Percentiles rank a stretch among this genome's conserved stretches.
phyloP scores from a whole-genome alignment of 2,888 invertebrate genomes.

The Lymantria monacha region DNA sequence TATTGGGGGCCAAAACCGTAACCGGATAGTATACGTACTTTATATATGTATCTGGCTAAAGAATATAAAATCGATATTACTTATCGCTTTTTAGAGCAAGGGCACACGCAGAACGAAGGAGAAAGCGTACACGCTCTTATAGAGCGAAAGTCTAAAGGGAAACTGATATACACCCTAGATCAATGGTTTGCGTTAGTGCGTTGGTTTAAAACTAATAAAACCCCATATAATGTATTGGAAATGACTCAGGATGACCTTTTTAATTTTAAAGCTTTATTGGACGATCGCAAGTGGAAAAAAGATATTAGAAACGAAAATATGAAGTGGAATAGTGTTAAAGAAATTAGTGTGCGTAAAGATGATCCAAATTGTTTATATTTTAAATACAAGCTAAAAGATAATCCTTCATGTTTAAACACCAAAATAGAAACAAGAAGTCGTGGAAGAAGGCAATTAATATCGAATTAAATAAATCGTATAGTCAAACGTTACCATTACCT shows the following conservation, averaged over 20 bases:
- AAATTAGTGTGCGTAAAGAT: conserved; percentile 2
- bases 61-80: conserved; percentile 4
- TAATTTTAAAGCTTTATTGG: conserved; percentile 2
- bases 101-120: conserved; percentile 35
- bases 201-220: conserved; percentile 9
- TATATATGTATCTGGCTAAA: conserved; percentile 7
- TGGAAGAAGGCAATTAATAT: background rate
- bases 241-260: conserved; percentile 2
- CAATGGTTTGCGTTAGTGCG: conserved; percentile 9
- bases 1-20: conserved; percentile 20
- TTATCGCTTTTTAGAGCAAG: conserved; percentile 33
- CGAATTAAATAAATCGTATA: background rate
- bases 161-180: conserved; percentile 15
- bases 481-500: background rate
- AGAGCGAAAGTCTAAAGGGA: conserved; percentile 10
- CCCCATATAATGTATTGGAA: conserved; percentile 10
- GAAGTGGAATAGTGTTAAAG: conserved; percentile 1
- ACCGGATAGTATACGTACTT: conserved; percentile 14
- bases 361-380: conserved; percentile 5
- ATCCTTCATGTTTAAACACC: background rate
- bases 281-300: background rate
- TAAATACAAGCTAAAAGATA: background rate
- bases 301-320: background rate
- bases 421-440: background rate
- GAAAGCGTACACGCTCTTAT: conserved; percentile 33